Conservation (phyloP, 2,888 invertebrate genomes). For the Chalcosyrphus nemorum region DNA sequence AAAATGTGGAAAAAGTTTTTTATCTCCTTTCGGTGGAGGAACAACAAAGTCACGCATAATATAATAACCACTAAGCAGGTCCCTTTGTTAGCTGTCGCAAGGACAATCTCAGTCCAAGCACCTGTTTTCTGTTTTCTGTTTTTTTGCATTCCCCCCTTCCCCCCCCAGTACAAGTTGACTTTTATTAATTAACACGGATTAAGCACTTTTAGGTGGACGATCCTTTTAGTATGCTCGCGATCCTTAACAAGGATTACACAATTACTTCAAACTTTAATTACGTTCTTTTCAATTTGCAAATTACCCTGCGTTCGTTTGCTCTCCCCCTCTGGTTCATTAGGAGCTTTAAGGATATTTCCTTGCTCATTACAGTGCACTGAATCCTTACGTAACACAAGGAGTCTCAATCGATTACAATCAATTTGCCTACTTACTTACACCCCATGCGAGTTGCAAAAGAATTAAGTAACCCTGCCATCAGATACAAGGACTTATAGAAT, state of each 20-base stretch:
- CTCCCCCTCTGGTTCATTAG: neutral
- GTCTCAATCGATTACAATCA: conserved; percentile 42
- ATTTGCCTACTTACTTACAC: conserved; percentile 1
- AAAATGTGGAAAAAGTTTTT: conserved; percentile 1
- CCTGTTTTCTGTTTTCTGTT: neutral
- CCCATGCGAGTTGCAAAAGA: too few species aligned
- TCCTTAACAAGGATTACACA: conserved; percentile 46
- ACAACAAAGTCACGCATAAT: conserved; percentile 66
- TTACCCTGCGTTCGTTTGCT: neutral
- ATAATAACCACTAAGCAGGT: conserved; percentile 50
- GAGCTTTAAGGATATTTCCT: conserved; percentile 1
- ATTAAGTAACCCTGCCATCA: neutral
- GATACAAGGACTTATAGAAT: neutral
- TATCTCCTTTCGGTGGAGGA: conserved; percentile 1
- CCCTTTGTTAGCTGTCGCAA: conserved; percentile 26
- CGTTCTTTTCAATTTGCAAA: conserved; percentile 49
- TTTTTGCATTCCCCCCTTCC: too few species aligned
- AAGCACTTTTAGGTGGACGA: conserved; percentile 40
- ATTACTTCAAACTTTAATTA: conserved; percentile 53
- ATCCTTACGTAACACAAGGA: conserved; percentile 20
- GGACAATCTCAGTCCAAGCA: conserved; percentile 27
- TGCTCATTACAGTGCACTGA: neutral
- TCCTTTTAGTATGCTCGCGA: conserved; percentile 34
- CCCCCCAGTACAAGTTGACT: neutral
- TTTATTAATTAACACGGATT: conserved; percentile 71